Evolutionary conservation across 1,140 invertebrate genomes (phyloP), one percentile per base, ranked within the genome.

Genomic region (Heliconius eleuchia): DNA sequence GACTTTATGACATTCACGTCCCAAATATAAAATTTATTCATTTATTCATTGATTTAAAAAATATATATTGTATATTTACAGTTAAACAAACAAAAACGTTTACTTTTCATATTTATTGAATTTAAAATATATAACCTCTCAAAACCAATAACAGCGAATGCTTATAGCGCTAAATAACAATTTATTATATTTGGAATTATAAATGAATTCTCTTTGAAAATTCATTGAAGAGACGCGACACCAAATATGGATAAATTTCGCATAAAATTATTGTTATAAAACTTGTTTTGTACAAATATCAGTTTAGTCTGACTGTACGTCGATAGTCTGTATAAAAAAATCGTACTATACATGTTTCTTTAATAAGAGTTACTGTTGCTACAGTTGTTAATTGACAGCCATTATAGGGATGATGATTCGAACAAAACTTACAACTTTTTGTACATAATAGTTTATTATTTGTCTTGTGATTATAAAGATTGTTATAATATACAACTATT

Each of bases 241-340:
- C 74, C 39, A 71, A 76, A 76, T 76, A 79, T 79, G 71, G 46
- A 39, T 55, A 74, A 8, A 46, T 74, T 78, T 75, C 71, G 78
- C 78, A 74, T 74, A 73, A 78, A 73, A 50, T 78, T 78, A 78
- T 74, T 71, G 60, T 71, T 30, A 23, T 50, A 8, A 74, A 78
- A 74, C 74, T 50, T 39, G 74, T 76, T 76, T 76, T 2, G 4
- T 30, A 39, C 46, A 74, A 52, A 27, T 46, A 73, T 73, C 4
- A 16, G 60, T 30, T 66, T 66, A 11, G 23, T 16, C 13, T 66
- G 23, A 30, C 27, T 23, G 55, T 57, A 9, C 55, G 2, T 57
- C 50, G 5, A 60, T 11, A 23, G 19, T n/a, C 23, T 30, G 60
- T 13, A 66, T 30, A 66, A 37, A 66, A 66, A 30, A 66, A 66